Evolutionary conservation across 2,888 invertebrate genomes (phyloP), one percentile per base, ranked within the genome.

Genomic region (Eledona agricola): DNA sequence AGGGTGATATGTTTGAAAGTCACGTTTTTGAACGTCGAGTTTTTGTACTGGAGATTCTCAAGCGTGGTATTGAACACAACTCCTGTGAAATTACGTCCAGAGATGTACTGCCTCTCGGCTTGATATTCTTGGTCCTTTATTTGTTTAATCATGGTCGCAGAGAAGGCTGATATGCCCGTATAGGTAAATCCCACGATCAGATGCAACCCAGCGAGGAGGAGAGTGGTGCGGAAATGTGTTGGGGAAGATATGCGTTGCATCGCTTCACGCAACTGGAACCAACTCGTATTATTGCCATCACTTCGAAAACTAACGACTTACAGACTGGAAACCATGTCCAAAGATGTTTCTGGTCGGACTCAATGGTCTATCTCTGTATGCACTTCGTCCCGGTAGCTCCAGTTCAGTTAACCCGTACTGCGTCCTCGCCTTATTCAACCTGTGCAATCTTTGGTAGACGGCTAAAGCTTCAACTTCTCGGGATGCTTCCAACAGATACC

Each of bases 401-500:
- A 89, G 76, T 70, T 89, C 88, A 0, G 86, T 84, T 15, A 87
- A 77, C 9, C 86, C 81, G 70, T 86, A 87, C 55, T 74, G 74
- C 1, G 75, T 75, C 31, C 73, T 60, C 4, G 71, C 68, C 46
- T 74, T 73, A 57, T 76, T 76, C 52, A 76, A 52, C 37, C 70
- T 65, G 57, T 76, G 76, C 46, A 76, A 59, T 45, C 72, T 83
- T 81, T 89, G 88, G 64, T 90, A 90, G 1, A 89, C 86, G 67
- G 84, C 81, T 79, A 90, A 83, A 2, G 89, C 89, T 70, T 90
- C 89, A 0, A 89, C 88, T 60, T 90, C 90, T 47, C 89, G 74
- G 1, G 89, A 88, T 1, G 85, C 86, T 60, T 89, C 87, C 9
- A 90, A 78, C 0, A 89, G 76, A 67, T 85, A 89, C 6, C 89